Evolutionary conservation across 2,113 vertebrate genomes (phyloP).

Genomic region (Ochotona princeps): DNA sequence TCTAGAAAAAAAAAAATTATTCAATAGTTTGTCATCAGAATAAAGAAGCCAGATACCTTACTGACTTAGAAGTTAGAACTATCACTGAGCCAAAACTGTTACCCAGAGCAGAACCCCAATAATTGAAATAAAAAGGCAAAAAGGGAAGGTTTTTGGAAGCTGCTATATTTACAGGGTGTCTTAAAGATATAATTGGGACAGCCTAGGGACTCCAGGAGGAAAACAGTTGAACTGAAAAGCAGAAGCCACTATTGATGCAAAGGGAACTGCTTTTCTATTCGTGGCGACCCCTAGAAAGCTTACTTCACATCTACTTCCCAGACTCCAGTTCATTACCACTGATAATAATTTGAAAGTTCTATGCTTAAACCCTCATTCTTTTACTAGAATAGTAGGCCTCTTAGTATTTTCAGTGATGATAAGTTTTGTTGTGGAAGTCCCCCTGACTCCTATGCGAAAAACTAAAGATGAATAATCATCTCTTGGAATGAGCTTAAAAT

Average conservation of each 20-base stretch:
- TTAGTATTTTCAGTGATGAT: background rate
- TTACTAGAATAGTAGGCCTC: background rate
- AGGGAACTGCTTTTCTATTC: constrained; percentile 32
- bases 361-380: constrained; percentile 28
- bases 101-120: background rate
- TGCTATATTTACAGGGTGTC: constrained; percentile 18
- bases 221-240: background rate
- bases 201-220: background rate
- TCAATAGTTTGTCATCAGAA: constrained; percentile 67
- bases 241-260: constrained; percentile 20
- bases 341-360: constrained; percentile 53
- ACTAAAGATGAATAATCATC: constrained; percentile 32
- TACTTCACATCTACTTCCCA: constrained; percentile 46
- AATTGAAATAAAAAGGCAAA: constrained; percentile 29
- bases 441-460: constrained; percentile 6
- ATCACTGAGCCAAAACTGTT: background rate
- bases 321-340: constrained; percentile 20
- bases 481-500: constrained; percentile 41
- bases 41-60: constrained; percentile 62
- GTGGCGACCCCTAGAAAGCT: constrained; percentile 18
- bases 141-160: background rate
- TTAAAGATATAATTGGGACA: background rate
- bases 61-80: constrained; percentile 53
- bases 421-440: constrained; percentile 36
- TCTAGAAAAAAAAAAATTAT: constrained; percentile 38